Evolutionary conservation across 2,888 invertebrate genomes (phyloP).

Genomic region (Sarcophaga variegata): DNA sequence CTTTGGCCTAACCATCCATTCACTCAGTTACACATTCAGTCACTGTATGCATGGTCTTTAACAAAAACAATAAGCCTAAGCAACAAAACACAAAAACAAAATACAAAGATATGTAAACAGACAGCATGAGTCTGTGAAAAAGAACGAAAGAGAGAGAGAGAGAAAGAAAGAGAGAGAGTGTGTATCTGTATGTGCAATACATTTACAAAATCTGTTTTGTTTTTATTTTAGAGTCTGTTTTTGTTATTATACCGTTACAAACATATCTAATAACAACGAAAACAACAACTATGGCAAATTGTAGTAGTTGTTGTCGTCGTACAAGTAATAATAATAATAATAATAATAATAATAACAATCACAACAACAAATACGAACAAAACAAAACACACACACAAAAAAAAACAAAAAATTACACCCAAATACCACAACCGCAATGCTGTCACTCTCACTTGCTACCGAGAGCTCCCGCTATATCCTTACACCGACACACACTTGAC

Average conservation of each 20-base stretch:
- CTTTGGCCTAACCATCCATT: conserved; percentile 35
- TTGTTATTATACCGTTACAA: conserved; percentile 31
- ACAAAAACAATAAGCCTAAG: conserved; percentile 29
- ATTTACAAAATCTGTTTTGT: conserved; percentile 57
- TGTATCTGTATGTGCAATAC: conserved; percentile 40
- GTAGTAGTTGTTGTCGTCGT: background rate
- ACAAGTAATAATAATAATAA: conserved; percentile 24
- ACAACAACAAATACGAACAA: conserved; percentile 31
- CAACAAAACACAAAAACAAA: background rate
- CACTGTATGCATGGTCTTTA: conserved; percentile 56
- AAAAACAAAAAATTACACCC: conserved; percentile 47
- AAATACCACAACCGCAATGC: conserved; percentile 72
- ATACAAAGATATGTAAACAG: background rate
- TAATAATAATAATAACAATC: conserved; percentile 38
- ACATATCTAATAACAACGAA: conserved; percentile 60
- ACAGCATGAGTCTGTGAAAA: background rate
- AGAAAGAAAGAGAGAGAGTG: no score
- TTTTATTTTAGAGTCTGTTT: conserved; percentile 10
- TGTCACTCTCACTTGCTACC: conserved; percentile 72
- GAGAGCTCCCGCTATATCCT: conserved; percentile 63
- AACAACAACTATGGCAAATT: conserved; percentile 26
- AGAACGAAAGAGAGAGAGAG: background rate
- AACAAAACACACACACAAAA: conserved; percentile 6
- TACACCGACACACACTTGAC: background rate
- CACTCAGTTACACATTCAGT: conserved; percentile 9